These are phyloP conservation scores for Lycocerus yunnanus DNA, from an alignment of 2,888 invertebrate species.

Conservation along the genomic window DNA sequence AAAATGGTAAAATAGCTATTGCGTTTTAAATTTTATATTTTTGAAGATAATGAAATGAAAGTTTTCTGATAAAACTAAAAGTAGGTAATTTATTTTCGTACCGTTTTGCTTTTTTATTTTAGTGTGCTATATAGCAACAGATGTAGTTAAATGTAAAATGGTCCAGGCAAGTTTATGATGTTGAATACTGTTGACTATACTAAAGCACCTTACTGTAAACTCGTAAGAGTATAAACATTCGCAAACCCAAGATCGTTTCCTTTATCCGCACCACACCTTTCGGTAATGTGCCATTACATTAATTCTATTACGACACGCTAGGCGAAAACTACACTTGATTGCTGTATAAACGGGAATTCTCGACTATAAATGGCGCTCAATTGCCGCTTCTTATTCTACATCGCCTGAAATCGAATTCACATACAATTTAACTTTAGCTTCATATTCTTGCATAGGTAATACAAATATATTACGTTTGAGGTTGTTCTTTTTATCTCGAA, in stretches of 20 bases:
- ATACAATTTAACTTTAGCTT: constrained; percentile 39
- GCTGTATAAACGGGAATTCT: constrained; percentile 50
- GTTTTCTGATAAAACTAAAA: background rate
- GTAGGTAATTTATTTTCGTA: background rate
- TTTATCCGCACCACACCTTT: constrained; percentile 44
- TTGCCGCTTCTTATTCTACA: constrained; percentile 34
- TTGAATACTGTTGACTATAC: constrained; percentile 21
- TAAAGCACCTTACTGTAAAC: constrained; percentile 25
- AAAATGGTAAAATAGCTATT: background rate
- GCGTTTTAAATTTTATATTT: background rate
- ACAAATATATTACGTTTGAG: constrained; percentile 6
- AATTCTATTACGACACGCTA: constrained; percentile 52
- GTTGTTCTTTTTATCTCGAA: background rate
- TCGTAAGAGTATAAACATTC: constrained; percentile 30
- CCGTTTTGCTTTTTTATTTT: background rate
- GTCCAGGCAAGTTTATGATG: constrained; percentile 16
- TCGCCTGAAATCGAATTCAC: constrained; percentile 36
- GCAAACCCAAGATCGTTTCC: constrained; percentile 42
- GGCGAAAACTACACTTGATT: constrained; percentile 52
- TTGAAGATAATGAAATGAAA: background rate
- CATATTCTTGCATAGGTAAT: constrained; percentile 14
- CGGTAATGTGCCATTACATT: constrained; percentile 50
- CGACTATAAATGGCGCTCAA: constrained; percentile 49
- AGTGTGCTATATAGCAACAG: background rate
- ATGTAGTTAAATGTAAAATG: constrained; percentile 4